Percentiles rank a stretch among this genome's conserved stretches.
These are phyloP conservation scores for Phrixothrix hirtus DNA, from an alignment of 2,888 invertebrate species.

Conservation along the genomic window DNA sequence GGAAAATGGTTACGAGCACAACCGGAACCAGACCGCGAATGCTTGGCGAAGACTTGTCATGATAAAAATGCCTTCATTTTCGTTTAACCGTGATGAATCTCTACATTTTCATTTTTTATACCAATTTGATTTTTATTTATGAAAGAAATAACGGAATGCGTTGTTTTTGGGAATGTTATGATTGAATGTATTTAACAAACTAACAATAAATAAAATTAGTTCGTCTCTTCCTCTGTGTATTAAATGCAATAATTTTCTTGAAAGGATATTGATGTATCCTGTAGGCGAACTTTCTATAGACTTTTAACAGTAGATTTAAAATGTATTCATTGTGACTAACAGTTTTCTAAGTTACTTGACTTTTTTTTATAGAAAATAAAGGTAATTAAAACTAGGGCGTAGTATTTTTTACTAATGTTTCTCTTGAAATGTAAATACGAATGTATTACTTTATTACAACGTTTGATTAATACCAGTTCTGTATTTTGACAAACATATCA, in stretches of 20 bases:
- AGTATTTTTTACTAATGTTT: conserved; percentile 30
- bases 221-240: too few relatives aligned
- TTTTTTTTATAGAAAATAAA: conserved; percentile 18
- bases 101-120: conserved; percentile 4
- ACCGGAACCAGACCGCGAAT: conserved; percentile 46
- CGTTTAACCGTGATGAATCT: conserved; percentile 41
- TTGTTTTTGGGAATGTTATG: conserved; percentile 1
- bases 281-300: conserved; percentile 14
- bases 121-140: not conserved
- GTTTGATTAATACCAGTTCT: not conserved
- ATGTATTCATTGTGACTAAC: conserved; percentile 18
- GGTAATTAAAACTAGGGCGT: conserved; percentile 19
- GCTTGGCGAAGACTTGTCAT: conserved; percentile 48
- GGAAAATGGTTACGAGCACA: conserved; percentile 78
- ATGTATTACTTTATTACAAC: conserved; percentile 19
- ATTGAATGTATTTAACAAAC: too few relatives aligned
- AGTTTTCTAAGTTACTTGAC: conserved; percentile 12
- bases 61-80: conserved; percentile 50
- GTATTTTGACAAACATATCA: conserved; percentile 22
- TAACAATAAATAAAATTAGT: too few relatives aligned
- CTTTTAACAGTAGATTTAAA: conserved; percentile 10
- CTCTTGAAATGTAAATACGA: conserved; percentile 27
- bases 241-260: too few relatives aligned
- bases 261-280: too few relatives aligned
- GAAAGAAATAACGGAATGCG: conserved; percentile 2